A percentile compares a stretch with the other conserved stretches of the same genome.
These are phyloP conservation scores for Carcina quercana DNA, from an alignment of 2,888 invertebrate genomes.

Conservation along the genomic window DNA sequence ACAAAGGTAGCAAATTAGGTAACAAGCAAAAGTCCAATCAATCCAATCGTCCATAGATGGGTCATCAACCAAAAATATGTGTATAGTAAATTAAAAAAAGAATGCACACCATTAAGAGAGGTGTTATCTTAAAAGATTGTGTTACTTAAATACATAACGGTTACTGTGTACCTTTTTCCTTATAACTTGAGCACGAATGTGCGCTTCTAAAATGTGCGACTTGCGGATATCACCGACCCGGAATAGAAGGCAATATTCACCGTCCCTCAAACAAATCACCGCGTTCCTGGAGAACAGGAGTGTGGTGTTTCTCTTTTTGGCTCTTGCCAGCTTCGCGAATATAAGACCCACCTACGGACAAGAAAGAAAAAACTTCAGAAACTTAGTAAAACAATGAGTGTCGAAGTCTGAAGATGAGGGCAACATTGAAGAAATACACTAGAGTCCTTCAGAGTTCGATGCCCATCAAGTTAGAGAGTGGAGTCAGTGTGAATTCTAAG, in stretches of 20 bases:
- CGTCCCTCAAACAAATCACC: conserved; percentile 94
- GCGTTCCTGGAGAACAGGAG: conserved; percentile 95
- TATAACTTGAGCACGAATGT: conserved; percentile 95
- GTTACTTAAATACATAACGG: conserved; percentile 7
- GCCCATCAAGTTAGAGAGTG: conserved; percentile 41
- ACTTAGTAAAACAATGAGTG: conserved; percentile 32
- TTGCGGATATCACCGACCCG: conserved; percentile 97
- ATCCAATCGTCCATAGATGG: not conserved
- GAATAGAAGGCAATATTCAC: conserved; percentile 92
- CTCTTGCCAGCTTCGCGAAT: conserved; percentile 91
- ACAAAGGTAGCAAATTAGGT: not conserved
- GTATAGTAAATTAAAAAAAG: conserved; percentile 11
- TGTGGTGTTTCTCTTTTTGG: conserved; percentile 97
- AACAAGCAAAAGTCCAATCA: not conserved
- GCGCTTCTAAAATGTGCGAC: conserved; percentile 98
- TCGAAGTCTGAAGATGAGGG: conserved; percentile 29
- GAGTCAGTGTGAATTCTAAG: conserved; percentile 44
- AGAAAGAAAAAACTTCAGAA: conserved; percentile 49
- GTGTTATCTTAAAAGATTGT: too few relatives aligned
- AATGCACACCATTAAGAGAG: conserved; percentile 19
- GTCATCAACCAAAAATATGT: conserved; percentile 1
- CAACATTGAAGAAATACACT: not conserved
- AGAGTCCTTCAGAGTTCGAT: conserved; percentile 33
- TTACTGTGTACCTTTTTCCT: conserved; percentile 93
- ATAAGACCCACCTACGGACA: conserved; percentile 76